Percentiles rank a stretch among this genome's conserved stretches.
Conservation (phyloP, 2,797 vertebrate species). For the Argentina silus region DNA sequence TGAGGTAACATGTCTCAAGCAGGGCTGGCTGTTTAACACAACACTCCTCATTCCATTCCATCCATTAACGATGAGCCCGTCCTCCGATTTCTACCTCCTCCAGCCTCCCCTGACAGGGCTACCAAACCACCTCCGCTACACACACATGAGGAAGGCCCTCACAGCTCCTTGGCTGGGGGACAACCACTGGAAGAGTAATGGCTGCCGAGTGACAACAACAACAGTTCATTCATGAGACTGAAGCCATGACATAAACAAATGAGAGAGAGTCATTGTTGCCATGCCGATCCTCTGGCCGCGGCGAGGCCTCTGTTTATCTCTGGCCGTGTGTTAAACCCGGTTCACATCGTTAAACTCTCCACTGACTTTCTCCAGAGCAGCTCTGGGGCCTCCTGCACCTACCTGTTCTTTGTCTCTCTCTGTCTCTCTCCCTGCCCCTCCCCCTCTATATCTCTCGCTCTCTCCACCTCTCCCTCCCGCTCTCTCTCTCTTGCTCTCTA, state of each 20-base stretch:
- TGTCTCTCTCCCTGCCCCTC: background rate
- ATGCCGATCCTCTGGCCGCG: background rate
- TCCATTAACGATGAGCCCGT: too few relatives aligned
- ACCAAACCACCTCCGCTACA: too few relatives aligned
- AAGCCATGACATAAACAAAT: background rate
- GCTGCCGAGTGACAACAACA: background rate
- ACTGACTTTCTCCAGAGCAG: slow-evolving; percentile 6
- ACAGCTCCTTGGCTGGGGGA: background rate
- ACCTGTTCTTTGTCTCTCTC: background rate
- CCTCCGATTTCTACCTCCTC: too few relatives aligned
- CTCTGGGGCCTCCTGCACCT: background rate
- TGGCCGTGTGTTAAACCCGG: background rate
- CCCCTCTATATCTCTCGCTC: background rate
- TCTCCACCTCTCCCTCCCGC: too few relatives aligned
- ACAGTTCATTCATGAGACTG: background rate
- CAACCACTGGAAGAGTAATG: background rate
- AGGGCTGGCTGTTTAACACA: too few relatives aligned
- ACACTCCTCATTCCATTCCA: too few relatives aligned
- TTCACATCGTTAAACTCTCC: slow-evolving; percentile 7
- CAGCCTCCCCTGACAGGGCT: too few relatives aligned
- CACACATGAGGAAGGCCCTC: too few relatives aligned
- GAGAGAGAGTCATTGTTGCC: background rate
- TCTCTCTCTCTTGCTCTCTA: too few relatives aligned
- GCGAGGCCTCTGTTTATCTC: background rate
- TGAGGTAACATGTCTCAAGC: too few relatives aligned